Conservation (phyloP, 2,113 vertebrate genomes). For the Cnemophilus loriae region DNA sequence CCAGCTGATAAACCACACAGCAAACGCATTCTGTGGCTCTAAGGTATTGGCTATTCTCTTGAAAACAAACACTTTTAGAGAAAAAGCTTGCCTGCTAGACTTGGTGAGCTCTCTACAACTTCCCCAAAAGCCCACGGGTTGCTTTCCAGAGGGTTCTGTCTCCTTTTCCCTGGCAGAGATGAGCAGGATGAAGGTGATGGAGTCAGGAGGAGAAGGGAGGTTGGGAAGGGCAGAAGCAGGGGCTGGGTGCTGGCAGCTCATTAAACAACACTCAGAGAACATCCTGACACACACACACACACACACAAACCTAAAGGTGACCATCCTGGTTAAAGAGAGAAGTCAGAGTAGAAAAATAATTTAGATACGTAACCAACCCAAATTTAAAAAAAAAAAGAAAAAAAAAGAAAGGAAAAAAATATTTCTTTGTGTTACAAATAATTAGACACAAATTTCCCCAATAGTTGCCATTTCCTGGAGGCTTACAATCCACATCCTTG, state of each 20-base stretch:
- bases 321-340: neutral
- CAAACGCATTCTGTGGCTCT: neutral
- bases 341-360: neutral
- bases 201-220: neutral
- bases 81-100: neutral
- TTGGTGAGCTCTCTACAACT: neutral
- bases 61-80: neutral
- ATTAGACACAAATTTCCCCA: neutral
- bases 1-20: neutral
- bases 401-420: accelerated
- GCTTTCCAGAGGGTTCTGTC: neutral
- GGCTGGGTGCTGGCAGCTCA: neutral
- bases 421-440: neutral
- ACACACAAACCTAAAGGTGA: neutral
- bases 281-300: too few relatives aligned
- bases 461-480: neutral
- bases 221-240: neutral
- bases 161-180: neutral
- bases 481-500: neutral
- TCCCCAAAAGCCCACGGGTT: accelerated
- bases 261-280: neutral
- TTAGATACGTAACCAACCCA: neutral
- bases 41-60: neutral
- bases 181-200: neutral
- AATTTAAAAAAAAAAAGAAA: neutral